Evolutionary conservation across 2,113 vertebrate species (phyloP).

Genomic region (Agelaius tricolor): DNA sequence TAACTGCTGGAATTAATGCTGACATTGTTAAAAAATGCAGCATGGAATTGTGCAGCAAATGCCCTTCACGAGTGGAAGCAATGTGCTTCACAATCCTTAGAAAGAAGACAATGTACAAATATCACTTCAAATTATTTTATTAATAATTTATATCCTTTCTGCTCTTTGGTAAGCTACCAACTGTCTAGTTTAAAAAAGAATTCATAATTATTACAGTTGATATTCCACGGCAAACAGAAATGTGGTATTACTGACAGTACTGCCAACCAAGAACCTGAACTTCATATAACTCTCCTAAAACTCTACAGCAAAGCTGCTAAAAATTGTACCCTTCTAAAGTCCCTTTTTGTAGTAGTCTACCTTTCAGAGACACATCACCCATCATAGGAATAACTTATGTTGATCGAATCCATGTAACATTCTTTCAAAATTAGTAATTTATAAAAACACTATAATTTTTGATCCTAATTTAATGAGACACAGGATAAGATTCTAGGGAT

Average conservation of each 20-base stretch:
- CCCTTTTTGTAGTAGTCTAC: not conserved
- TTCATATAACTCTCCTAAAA: not conserved
- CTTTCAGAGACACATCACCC: not conserved
- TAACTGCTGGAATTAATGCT: not conserved
- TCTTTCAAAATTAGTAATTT: slow-evolving; percentile 3
- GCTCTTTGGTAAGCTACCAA: not conserved
- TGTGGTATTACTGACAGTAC: not conserved
- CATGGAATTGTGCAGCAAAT: not conserved
- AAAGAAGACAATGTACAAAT: not conserved
- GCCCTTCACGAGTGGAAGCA: not conserved
- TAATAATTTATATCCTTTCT: not conserved
- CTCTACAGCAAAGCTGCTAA: not conserved
- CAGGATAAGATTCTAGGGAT: slow-evolving; percentile 31
- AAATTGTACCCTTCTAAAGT: not conserved
- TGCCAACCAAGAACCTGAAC: not conserved
- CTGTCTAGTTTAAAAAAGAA: not conserved
- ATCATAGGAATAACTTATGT: not conserved
- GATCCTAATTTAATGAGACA: not conserved
- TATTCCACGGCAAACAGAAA: not conserved
- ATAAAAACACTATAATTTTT: not conserved
- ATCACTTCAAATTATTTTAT: not conserved
- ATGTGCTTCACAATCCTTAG: not conserved
- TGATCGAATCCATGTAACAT: not conserved
- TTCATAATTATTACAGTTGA: not conserved
- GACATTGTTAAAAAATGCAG: not conserved